Evolutionary conservation across 2,797 vertebrate genomes (phyloP).

Genomic region (Malurus splendens): DNA sequence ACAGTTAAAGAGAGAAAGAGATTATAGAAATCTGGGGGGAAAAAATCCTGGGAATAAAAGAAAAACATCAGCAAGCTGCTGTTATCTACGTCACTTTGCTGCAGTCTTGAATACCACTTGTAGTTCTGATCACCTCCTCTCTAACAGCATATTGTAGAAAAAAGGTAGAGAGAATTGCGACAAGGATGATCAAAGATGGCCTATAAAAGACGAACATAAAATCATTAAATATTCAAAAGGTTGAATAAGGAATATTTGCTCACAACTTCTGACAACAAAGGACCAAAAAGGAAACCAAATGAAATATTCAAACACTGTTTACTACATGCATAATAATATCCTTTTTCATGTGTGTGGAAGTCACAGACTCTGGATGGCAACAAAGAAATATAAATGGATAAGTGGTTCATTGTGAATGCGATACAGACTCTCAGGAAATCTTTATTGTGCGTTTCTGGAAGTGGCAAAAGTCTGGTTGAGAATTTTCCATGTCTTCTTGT

Average conservation of each 20-base stretch:
- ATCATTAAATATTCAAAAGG: conserved; percentile 16
- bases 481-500: background rate
- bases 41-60: background rate
- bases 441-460: background rate
- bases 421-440: background rate
- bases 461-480: background rate
- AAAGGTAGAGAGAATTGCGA: background rate
- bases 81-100: background rate
- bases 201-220: background rate
- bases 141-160: background rate
- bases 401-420: background rate
- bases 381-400: background rate
- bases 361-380: background rate
- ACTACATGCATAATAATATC: background rate
- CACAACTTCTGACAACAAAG: background rate
- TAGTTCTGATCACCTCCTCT: background rate
- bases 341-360: background rate
- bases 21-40: background rate
- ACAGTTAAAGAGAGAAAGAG: background rate
- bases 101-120: background rate
- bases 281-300: background rate
- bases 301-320: conserved; percentile 10
- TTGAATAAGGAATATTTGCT: background rate
- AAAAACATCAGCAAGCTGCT: background rate
- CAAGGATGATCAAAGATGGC: background rate